Base-by-base conservation (phyloP, 2,113 vertebrate species). In the Thalassoma bifasciatum region DNA sequence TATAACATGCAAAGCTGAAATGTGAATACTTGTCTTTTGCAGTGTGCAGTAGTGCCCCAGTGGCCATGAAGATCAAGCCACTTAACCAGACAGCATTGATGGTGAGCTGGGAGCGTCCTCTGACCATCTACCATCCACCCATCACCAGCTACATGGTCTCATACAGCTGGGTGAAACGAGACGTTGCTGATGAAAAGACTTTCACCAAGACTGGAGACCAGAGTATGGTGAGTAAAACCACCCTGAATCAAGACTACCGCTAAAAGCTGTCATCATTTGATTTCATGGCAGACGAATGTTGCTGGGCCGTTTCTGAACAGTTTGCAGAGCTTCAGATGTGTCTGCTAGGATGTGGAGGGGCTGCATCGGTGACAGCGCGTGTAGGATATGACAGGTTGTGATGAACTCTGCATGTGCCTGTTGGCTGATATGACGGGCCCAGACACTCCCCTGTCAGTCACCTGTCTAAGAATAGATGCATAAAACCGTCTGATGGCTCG, bases 141-240 rank as follows among this genome's bases (percentile, higher is more conserved):
- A 96, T 99, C 90, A 94, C 96, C 93, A 96, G 95, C 84, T 99
- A 97, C 89, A 94, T 97, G 94, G 95, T 99, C 70, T 99, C 98
- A 65, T 99, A 99, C 83, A 98, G 98, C 93, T 99, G 98, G 97
- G 95, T 95, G 90, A 99, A 96, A 91, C 96, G 96, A 0, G 97
- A 99, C 11, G 92, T 97, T 0, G 93, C 96, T 40, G 96, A 98
- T 74, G 98, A 99, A 88, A 98, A 96, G 88, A 98, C 97, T 2
- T 99, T 98, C 83, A 96, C 94, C 8, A 98, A 99, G 93, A 96
- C 96, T 59, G 96, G 95, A 23, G 97, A 98, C 93, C 97, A 97
- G 80, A 96, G 96, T 81, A 94, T 97, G 95, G 98, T 99, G 93
- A 95, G 95, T 11, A 3, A 10, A 23, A 37, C 34, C 8, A 16